phyloP scores from a whole-genome alignment of 2,888 invertebrate species.

The Lithosia quadra region DNA sequence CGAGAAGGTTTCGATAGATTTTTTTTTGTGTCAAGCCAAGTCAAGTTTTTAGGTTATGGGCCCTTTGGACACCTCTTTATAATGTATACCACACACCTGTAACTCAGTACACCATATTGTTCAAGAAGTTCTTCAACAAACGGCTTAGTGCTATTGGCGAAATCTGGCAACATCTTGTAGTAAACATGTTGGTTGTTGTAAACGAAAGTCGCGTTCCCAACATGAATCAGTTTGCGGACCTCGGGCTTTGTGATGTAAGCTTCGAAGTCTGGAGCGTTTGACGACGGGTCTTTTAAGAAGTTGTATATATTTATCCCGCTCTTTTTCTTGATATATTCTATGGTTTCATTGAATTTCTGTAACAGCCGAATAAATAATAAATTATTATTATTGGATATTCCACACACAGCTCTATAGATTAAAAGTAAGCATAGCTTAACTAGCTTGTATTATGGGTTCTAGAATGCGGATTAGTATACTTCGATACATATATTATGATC shows the following conservation, averaged over 20 bases:
- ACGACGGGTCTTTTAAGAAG: constrained; percentile 50
- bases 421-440: no score
- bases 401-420: neutral
- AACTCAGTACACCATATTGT: constrained; percentile 89
- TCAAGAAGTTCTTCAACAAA: constrained; percentile 87
- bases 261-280: constrained; percentile 46
- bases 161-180: constrained; percentile 87
- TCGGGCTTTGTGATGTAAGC: constrained; percentile 66
- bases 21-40: no score
- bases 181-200: constrained; percentile 85
- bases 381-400: neutral
- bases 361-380: constrained; percentile 13
- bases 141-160: constrained; percentile 89
- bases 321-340: constrained; percentile 66
- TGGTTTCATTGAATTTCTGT: constrained; percentile 71
- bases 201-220: constrained; percentile 69
- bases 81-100: constrained; percentile 68
- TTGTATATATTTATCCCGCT: constrained; percentile 65
- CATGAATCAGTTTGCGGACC: constrained; percentile 76
- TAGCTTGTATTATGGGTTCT: no score
- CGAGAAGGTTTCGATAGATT: no score
- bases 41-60: neutral
- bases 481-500: no score
- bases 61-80: neutral
- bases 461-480: no score